Evolutionary conservation across 2,113 vertebrate genomes (phyloP).

Genomic region (Pampusana beccarii): DNA sequence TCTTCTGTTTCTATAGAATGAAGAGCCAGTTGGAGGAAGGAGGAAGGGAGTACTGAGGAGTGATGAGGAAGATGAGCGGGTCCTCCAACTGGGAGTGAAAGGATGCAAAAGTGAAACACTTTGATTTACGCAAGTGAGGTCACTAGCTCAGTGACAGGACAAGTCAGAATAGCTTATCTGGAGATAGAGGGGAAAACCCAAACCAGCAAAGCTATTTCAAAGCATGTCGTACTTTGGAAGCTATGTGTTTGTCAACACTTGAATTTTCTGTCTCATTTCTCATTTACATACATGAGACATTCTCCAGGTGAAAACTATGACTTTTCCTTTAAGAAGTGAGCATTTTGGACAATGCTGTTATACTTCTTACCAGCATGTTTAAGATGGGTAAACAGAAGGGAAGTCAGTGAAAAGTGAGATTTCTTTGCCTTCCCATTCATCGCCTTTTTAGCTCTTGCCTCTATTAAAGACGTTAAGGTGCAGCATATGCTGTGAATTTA

Average conservation of each 20-base stretch:
- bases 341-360: not conserved
- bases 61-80: fast-evolving
- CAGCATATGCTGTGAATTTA: not conserved
- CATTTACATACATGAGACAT: not conserved
- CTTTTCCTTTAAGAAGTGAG: not conserved
- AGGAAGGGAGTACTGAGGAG: not conserved
- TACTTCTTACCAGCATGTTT: not conserved
- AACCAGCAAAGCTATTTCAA: not conserved
- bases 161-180: not conserved
- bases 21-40: not conserved
- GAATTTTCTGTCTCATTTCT: not conserved
- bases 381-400: not conserved
- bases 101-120: fast-evolving
- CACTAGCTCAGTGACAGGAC: not conserved
- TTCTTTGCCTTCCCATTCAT: not conserved
- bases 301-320: not conserved
- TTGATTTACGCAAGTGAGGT: too few species aligned
- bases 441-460: not conserved
- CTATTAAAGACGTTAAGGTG: not conserved
- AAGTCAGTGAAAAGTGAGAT: not conserved
- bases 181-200: fast-evolving
- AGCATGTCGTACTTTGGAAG: not conserved
- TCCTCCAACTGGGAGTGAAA: not conserved
- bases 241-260: not conserved
- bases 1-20: not conserved